These are phyloP conservation scores for Drosophila ohnishii DNA, from an alignment of 1,140 invertebrate genomes.

Conservation along the genomic window DNA sequence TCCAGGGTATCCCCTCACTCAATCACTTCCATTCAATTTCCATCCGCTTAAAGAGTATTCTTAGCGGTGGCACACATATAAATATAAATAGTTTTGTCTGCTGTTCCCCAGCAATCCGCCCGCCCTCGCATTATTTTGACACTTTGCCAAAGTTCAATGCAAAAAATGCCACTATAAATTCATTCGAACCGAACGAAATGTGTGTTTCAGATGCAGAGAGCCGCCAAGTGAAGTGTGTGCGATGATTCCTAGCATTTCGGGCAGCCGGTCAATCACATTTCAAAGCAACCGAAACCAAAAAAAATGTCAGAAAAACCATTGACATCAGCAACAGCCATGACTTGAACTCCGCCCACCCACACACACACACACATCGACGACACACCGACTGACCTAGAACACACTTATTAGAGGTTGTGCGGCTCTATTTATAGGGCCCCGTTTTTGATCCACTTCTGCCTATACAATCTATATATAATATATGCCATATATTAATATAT, in stretches of 20 bases:
- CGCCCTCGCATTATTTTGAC: conserved; percentile 51
- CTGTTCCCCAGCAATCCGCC: conserved; percentile 8
- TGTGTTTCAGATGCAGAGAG: conserved; percentile 28
- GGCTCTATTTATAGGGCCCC: conserved; percentile 57
- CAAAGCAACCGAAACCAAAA: not conserved
- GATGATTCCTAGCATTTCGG: conserved; percentile 10
- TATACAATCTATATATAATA: conserved; percentile 29
- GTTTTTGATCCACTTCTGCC: conserved; percentile 31
- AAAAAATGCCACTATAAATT: conserved; percentile 50
- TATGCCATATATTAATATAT: conserved; percentile 27
- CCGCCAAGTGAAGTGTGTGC: conserved; percentile 7
- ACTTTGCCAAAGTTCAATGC: conserved; percentile 74
- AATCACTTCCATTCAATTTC: not conserved
- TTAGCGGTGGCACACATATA: conserved; percentile 46
- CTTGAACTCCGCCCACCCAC: conserved; percentile 27
- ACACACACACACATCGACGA: conserved; percentile 21
- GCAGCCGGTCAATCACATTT: conserved; percentile 30
- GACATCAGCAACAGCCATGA: conserved; percentile 67
- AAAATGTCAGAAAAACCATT: conserved; percentile 23
- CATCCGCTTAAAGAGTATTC: conserved; percentile 31
- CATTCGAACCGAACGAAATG: conserved; percentile 25
- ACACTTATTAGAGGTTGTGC: conserved; percentile 71
- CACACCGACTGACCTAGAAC: conserved; percentile 71
- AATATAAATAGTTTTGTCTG: conserved; percentile 50
- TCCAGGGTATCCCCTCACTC: not conserved